These are phyloP conservation scores for Hippoglossus stenolepis DNA, from an alignment of 2,113 vertebrate genomes.

Conservation along the genomic window DNA sequence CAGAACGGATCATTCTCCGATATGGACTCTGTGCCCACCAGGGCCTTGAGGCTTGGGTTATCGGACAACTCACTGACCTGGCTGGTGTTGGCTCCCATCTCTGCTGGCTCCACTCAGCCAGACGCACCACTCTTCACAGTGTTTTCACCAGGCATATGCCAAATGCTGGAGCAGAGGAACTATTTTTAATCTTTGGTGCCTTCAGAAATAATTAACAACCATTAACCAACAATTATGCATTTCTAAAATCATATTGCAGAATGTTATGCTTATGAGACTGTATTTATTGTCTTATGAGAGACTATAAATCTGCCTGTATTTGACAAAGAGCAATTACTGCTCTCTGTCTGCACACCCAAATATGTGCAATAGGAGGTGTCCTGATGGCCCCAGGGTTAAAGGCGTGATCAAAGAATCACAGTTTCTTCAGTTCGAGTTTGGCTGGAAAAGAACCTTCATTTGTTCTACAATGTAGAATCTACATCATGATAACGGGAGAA, in stretches of 20 bases:
- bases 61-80: slow-evolving; percentile 91
- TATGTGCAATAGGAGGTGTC: background rate
- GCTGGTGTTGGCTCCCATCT: slow-evolving; percentile 97
- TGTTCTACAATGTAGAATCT: no score
- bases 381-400: background rate
- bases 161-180: slow-evolving; percentile 41
- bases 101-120: slow-evolving; percentile 70
- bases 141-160: slow-evolving; percentile 77
- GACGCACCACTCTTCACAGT: slow-evolving; percentile 68
- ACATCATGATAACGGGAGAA: no score
- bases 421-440: background rate
- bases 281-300: no score
- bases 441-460: no score
- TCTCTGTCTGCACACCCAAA: background rate
- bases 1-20: slow-evolving; percentile 98
- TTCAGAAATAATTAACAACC: background rate
- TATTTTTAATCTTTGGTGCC: background rate
- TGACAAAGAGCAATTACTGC: background rate
- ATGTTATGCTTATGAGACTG: background rate
- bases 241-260: background rate
- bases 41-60: slow-evolving; percentile 90
- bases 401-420: background rate
- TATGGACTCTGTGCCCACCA: slow-evolving; percentile 90
- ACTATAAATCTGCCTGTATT: background rate
- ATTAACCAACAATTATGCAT: background rate